phyloP scores from a whole-genome alignment of 2,888 invertebrate genomes.

The Tenthredo scrophulariae region DNA sequence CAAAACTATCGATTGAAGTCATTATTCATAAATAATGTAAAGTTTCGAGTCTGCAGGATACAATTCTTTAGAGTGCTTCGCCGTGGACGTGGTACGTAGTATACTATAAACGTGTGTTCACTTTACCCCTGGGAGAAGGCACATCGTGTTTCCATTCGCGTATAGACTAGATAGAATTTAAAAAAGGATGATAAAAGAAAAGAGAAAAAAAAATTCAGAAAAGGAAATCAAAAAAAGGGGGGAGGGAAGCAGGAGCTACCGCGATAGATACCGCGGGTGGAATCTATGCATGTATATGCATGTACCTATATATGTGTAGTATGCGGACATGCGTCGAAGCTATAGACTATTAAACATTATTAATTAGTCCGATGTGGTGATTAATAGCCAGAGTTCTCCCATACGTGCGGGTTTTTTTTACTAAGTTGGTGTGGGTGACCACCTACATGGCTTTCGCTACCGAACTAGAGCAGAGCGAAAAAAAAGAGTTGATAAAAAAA shows the following conservation, averaged over 20 bases:
- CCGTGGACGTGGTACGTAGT: background rate
- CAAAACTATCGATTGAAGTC: background rate
- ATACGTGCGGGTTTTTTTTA: background rate
- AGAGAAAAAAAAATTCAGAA: constrained; percentile 47
- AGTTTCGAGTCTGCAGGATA: background rate
- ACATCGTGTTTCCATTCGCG: background rate
- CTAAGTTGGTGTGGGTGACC: constrained; percentile 18
- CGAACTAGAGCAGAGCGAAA: constrained; percentile 54
- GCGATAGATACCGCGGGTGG: background rate
- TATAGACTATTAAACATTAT: constrained; percentile 63
- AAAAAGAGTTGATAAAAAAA: background rate
- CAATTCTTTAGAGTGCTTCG: background rate
- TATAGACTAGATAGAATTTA: background rate
- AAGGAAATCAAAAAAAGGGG: constrained; percentile 9
- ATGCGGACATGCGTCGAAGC: constrained; percentile 42
- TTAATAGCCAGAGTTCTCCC: constrained; percentile 59
- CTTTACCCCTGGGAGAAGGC: background rate
- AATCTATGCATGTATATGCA: background rate
- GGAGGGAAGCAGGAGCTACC: constrained; percentile 16
- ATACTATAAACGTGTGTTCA: background rate
- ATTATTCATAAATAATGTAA: constrained; percentile 33
- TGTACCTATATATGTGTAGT: background rate
- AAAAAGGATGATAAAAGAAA: background rate
- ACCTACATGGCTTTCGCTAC: constrained; percentile 56
- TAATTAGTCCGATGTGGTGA: constrained; percentile 65